Base-by-base conservation (phyloP, 2,888 invertebrate species). In the Drosophila picticornis region DNA sequence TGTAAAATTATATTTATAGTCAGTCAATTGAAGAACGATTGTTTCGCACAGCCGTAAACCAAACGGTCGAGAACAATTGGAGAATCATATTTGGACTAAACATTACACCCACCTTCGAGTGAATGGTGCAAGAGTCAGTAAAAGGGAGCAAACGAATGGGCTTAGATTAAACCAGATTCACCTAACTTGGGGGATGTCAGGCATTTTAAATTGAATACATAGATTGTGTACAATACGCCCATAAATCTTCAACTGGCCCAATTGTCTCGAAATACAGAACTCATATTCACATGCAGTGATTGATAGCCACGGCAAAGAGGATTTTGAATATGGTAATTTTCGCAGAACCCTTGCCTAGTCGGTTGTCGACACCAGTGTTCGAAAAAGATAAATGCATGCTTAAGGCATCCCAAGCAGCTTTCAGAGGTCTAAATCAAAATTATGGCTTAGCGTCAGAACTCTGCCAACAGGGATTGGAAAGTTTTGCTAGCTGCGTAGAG, bases 261-360 rank as follows among this genome's bases (percentile, higher is more conserved):
- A 78, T 81, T 72, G 80, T 50, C 52, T 51, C 57, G 67, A 70
- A 68, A 70, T 61, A 68, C 64, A 71, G 76, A 73, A 77, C 69
- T 81, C 81, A 77, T 80, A 81, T 73, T 83, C 81, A 62, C 58
- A 59, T 59, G 57, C n/a, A 29, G 60, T 81, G 82, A 81, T 81
- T 81, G 81, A 81, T 81, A 38, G 81, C 65, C 60, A 43, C n/a
- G 46, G 27, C 40, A 25, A 25, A 56, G 48, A 52, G 67, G 46
- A 46, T 48, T 59, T 46, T 52, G 57, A 58, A 77, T 76, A 77
- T 72, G 62, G 62, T 66, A 66, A 76, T 71, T 60, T 52, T 53
- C 48, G 27, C 25, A n/a, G 22, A 81, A 68, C 77, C 81, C 77
- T 65, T 72, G 48, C 29, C 46, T 16, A 64, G 62, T 22, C 59